Evolutionary conservation across 2,888 invertebrate species (phyloP).

Genomic region (Schrankia costaestrigalis): DNA sequence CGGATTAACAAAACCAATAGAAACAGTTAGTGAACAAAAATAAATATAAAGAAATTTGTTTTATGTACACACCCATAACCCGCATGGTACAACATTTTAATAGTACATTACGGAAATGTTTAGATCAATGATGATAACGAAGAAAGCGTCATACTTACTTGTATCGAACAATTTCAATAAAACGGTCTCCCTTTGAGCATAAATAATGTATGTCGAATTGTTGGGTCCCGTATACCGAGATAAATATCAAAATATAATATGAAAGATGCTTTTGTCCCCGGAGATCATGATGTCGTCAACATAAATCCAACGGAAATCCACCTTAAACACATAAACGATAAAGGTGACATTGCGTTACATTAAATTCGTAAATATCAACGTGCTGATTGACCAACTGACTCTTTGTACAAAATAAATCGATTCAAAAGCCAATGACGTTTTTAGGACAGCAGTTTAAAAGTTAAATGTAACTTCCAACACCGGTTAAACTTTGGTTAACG

Average conservation of each 20-base stretch:
- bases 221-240: constrained; percentile 45
- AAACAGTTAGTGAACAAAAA: not conserved
- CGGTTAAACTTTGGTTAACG: constrained; percentile 23
- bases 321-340: constrained; percentile 6
- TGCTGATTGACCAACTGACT: constrained; percentile 30
- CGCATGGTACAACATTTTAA: constrained; percentile 46
- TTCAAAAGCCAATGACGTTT: constrained; percentile 30
- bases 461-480: constrained; percentile 24
- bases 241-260: constrained; percentile 58
- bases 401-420: constrained; percentile 29
- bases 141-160: constrained; percentile 43
- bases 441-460: constrained; percentile 35
- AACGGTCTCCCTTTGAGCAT: constrained; percentile 61
- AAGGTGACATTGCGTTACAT: constrained; percentile 4
- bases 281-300: constrained; percentile 15
- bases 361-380: constrained; percentile 12
- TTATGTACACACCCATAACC: constrained; percentile 28
- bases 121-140: constrained; percentile 35
- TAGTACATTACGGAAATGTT: constrained; percentile 35
- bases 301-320: constrained; percentile 11
- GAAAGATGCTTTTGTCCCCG: constrained; percentile 35
- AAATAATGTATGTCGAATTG: constrained; percentile 77
- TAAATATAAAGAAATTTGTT: constrained; percentile 15
- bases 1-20: no score
- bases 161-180: constrained; percentile 73